Base-by-base conservation (phyloP, 2,113 vertebrate genomes). In the Coptodon rendalli region DNA sequence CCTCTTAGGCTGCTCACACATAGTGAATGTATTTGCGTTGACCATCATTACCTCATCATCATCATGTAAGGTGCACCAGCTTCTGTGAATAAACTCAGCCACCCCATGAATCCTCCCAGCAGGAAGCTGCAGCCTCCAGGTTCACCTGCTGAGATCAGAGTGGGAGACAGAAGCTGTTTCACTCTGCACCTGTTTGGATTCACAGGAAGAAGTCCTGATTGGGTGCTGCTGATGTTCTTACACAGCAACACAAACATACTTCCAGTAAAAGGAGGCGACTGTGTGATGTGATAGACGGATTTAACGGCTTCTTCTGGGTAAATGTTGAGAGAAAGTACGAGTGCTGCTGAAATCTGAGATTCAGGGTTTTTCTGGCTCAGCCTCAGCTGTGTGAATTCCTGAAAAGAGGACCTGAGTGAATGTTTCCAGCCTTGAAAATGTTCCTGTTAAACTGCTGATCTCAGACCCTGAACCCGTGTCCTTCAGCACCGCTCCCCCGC, bases 401-500 rank as follows among this genome's bases (percentile, higher is more conserved):
- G 24, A 29, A 50, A 48, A 76, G 16, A 76, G 24, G 24, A 76
- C 24, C 68, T 17, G 40, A 76, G 24, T 50, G 71, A 76, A 73
- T 1, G 2, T 73, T 73, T 73, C 13, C 68, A 29, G 68, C 68
- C 24, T 48, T 73, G 68, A 73, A 50, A 76, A 29, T 50, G 71
- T 76, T 76, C 71, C 24, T 76, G 43, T 48, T 76, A 84, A 86
- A 56, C 29, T 24, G 52, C 50, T 85, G 52, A 82, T 80, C 78
- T 82, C 36, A 85, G 59, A 79, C 61, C 81, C 43, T 86, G 86
- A 89, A 89, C 88, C 57, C 2, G n/a, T 19, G 78, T 88, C 89
- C 89, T 89, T 85, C 89, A 68, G 85, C 76, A 14, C 40, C 3
- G 36, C 29, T 19, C 6, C 83, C 78, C 22, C 6, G 4, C 27